Percentiles rank a stretch among this genome's conserved stretches.
Conservation (phyloP, 2,797 vertebrate genomes). For the Hydrophis major region DNA sequence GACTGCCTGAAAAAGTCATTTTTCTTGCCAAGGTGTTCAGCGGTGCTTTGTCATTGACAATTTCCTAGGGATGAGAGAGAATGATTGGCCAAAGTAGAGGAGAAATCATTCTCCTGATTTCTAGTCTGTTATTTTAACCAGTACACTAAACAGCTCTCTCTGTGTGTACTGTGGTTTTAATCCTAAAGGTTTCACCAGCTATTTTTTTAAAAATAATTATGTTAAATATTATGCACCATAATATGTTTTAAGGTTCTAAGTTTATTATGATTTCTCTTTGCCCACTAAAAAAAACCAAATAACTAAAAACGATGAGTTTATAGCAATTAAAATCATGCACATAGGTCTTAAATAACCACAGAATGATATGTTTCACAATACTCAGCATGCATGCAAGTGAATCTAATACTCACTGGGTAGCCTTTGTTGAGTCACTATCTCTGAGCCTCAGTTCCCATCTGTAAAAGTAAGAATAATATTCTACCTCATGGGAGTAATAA, state of each 20-base stretch:
- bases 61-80: not conserved
- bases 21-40: not conserved
- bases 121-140: not conserved
- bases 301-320: not conserved
- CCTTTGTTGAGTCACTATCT: constrained; percentile 19
- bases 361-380: not conserved
- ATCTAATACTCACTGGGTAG: constrained; percentile 33
- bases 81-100: not conserved
- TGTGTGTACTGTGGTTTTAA: not conserved
- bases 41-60: not conserved
- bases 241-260: not conserved
- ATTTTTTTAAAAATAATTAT: not conserved
- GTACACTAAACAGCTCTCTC: not conserved
- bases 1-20: not conserved
- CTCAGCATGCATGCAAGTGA: constrained; percentile 26
- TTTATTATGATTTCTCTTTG: not conserved
- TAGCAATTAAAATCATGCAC: not conserved
- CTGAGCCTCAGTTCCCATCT: constrained; percentile 35
- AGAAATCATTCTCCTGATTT: not conserved
- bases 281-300: not conserved
- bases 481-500: constrained; percentile 18
- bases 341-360: not conserved
- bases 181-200: not conserved
- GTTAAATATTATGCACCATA: constrained; percentile 3
- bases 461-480: constrained; percentile 38